These are phyloP conservation scores for Drosophila testacea DNA, from an alignment of 2,888 invertebrate genomes.

Conservation along the genomic window DNA sequence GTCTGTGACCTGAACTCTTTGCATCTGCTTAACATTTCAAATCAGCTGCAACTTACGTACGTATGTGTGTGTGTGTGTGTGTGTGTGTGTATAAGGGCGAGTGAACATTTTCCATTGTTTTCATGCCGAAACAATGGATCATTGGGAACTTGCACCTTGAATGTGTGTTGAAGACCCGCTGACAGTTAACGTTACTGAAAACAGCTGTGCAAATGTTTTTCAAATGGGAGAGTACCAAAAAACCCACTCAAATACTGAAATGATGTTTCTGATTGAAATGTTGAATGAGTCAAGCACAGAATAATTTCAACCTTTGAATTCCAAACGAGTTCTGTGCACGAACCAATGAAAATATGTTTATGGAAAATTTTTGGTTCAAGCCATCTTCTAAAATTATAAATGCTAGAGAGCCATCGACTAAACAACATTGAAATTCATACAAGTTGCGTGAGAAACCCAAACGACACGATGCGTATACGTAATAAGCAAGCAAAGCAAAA, in stretches of 20 bases:
- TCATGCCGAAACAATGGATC: constrained; percentile 54
- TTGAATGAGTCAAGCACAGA: background rate
- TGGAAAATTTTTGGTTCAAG: constrained; percentile 2
- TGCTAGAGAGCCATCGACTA: background rate
- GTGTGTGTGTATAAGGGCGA: constrained; percentile 64
- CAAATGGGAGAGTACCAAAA: constrained; percentile 17
- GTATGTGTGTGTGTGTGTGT: constrained; percentile 5
- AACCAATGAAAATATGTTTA: background rate
- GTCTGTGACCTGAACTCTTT: constrained; percentile 80
- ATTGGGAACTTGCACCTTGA: constrained; percentile 77
- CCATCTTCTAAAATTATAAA: constrained; percentile 1
- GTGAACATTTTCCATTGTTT: constrained; percentile 62
- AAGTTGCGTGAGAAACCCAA: constrained; percentile 6
- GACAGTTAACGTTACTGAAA: constrained; percentile 39
- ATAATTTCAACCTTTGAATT: background rate
- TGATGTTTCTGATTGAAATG: constrained; percentile 13
- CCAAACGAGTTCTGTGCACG: background rate
- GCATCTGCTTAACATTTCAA: constrained; percentile 69
- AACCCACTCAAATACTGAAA: constrained; percentile 8
- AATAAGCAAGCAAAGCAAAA: constrained; percentile 21
- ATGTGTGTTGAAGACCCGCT: constrained; percentile 61
- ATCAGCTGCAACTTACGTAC: constrained; percentile 49
- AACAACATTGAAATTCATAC: constrained; percentile 1
- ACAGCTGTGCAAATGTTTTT: constrained; percentile 67
- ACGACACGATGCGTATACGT: constrained; percentile 54